A percentile compares a stretch with the other conserved stretches of the same genome.
These are phyloP conservation scores for Cataglyphis hispanica DNA, from an alignment of 1,140 invertebrate species.

Conservation along the genomic window DNA sequence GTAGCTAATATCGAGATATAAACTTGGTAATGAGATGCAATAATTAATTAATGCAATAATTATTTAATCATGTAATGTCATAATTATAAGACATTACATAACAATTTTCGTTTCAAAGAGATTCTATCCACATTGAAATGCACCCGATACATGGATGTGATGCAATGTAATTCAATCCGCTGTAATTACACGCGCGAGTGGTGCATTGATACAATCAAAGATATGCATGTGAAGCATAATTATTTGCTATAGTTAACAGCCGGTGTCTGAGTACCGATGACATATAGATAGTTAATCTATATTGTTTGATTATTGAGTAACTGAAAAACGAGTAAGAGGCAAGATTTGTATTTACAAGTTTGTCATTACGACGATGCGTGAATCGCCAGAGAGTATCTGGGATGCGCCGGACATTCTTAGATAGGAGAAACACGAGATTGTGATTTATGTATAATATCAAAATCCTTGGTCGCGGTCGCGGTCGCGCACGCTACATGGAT, in stretches of 20 bases:
- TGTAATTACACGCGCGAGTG: constrained; percentile 52
- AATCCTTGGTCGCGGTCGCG: constrained; percentile 44
- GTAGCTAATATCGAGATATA: constrained; percentile 28
- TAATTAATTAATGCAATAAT: too few relatives aligned
- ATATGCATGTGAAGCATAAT: constrained; percentile 15
- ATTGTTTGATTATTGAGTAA: neutral
- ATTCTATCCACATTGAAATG: neutral
- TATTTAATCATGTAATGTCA: too few relatives aligned
- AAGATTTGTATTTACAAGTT: too few relatives aligned
- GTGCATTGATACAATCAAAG: constrained; percentile 24
- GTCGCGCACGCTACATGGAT: neutral
- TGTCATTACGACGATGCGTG: neutral
- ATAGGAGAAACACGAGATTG: neutral
- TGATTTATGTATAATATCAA: constrained; percentile 44
- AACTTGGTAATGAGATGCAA: constrained; percentile 31
- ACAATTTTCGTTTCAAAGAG: neutral
- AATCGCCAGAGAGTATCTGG: neutral
- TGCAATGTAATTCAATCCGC: constrained; percentile 42
- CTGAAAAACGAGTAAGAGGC: neutral
- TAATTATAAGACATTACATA: neutral
- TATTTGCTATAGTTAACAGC: constrained; percentile 18
- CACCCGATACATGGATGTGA: constrained; percentile 33
- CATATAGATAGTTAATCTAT: neutral
- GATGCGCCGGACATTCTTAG: neutral
- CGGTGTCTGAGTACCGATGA: neutral